Conservation (phyloP, 2,888 invertebrate species). For the Artemia sinica region DNA sequence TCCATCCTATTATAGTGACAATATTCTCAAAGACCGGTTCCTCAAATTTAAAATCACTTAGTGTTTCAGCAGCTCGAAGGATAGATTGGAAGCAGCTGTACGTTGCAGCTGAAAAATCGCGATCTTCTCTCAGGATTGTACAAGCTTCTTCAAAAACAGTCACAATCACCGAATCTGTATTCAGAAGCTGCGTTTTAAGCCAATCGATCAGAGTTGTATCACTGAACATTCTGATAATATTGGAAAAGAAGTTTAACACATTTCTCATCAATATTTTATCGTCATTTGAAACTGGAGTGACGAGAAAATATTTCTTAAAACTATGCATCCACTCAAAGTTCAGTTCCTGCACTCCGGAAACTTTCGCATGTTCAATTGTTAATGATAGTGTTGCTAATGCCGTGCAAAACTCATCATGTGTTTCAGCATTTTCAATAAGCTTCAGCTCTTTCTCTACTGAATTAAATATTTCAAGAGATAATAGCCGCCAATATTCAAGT, state of each 20-base stretch:
- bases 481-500: not conserved
- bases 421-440: not conserved
- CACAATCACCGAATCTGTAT: not conserved
- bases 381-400: not conserved
- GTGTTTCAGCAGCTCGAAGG: not conserved
- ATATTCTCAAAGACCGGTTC: not conserved
- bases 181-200: not conserved
- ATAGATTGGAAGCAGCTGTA: not conserved
- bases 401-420: not conserved
- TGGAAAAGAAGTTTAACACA: not conserved
- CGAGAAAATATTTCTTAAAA: not conserved
- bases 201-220: not conserved
- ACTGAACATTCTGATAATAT: not conserved
- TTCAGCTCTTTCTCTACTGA: not conserved
- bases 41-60: not conserved
- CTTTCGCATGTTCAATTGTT: not conserved
- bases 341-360: not conserved
- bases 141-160: not conserved
- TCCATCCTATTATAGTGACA: not conserved
- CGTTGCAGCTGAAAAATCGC: not conserved
- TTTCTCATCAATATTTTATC: not conserved
- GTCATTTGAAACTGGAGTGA: constrained; percentile 1
- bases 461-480: constrained; percentile 8
- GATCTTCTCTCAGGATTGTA: not conserved
- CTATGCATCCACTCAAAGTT: not conserved